Base-by-base conservation (phyloP, 2,888 invertebrate genomes). In the Bedellia somnulentella region DNA sequence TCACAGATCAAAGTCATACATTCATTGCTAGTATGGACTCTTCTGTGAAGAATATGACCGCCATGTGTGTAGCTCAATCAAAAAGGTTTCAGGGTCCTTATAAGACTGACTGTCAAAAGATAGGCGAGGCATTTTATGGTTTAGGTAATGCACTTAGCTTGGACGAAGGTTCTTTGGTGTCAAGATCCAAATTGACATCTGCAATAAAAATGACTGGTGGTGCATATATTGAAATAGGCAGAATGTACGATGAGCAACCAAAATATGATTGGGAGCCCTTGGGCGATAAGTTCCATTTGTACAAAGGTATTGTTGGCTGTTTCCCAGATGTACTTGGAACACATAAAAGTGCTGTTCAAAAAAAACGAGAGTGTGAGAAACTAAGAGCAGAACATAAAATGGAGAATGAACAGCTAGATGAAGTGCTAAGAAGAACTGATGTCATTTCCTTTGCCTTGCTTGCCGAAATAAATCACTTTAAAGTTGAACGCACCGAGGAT, bases 401-500 rank as follows among this genome's bases (percentile, higher is more conserved):
- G 83, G 86, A 86, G 43, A 82, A 86, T 35, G 81, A 82, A 11
- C 90, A 93, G 50, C 73, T 93, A 37, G 84, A 86, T 39, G 89
- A 89, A 51, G 86, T 95, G 8, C 78, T 86, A 37, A 81, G 87
- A 42, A 81, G 94, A 45, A 90, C 93, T 1, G 96, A 98, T 59
- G 84, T 93, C 10, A 87, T 97, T 49, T 93, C 95, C 1, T 96
- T 95, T 56, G 87, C 93, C 2, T 82, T 94, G 36, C 81, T 97
- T 57, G 95, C 97, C 31, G 98, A 99, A 79, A 86, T 97, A 44
- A 87, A 88, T 45, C 93, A 97, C 60, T 96, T 98, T 57, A 93
- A 94, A 55, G 66, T 79, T 15, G 93, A 95, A 53, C 80, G 94
- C 41, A 87, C 91, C 26, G 80, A 80, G 23, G 95, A 98, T 68